Conservation (phyloP, 2,888 invertebrate species). For the Elegia similella region DNA sequence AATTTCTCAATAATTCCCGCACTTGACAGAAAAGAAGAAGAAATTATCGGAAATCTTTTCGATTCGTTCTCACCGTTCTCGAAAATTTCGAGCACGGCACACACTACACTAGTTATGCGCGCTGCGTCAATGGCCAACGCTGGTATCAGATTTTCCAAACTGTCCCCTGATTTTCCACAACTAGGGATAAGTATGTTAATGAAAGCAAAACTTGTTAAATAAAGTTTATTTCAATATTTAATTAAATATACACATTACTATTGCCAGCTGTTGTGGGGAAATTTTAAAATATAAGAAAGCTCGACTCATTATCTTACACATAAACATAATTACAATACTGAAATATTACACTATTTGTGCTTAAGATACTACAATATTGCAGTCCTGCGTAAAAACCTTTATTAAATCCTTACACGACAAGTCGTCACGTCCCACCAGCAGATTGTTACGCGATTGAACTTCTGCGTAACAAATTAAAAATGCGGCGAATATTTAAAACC, state of each 20-base stretch:
- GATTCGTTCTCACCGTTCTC: no score
- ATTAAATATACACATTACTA: slow-evolving; percentile 26
- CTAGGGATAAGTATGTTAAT: not conserved
- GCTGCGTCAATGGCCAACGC: no score
- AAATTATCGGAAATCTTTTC: no score
- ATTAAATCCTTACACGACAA: slow-evolving; percentile 18
- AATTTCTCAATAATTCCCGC: no score
- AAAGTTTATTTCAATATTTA: slow-evolving; percentile 27
- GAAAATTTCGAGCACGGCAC: no score
- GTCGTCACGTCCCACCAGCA: not conserved
- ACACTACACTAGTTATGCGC: no score
- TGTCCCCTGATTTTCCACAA: no score
- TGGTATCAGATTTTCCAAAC: no score
- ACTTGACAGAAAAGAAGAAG: no score
- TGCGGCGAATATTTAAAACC: no score
- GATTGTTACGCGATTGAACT: not conserved
- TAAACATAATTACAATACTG: slow-evolving; percentile 20
- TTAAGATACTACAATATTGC: slow-evolving; percentile 21
- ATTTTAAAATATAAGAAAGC: slow-evolving; percentile 24
- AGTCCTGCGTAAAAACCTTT: slow-evolving; percentile 22
- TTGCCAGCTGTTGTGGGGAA: slow-evolving; percentile 26
- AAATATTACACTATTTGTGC: slow-evolving; percentile 23
- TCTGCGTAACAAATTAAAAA: not conserved
- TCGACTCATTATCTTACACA: slow-evolving; percentile 22
- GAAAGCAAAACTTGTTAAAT: slow-evolving; percentile 19